Base-by-base conservation (phyloP, 1,140 invertebrate species). In the Rhizoglyphus robini region DNA sequence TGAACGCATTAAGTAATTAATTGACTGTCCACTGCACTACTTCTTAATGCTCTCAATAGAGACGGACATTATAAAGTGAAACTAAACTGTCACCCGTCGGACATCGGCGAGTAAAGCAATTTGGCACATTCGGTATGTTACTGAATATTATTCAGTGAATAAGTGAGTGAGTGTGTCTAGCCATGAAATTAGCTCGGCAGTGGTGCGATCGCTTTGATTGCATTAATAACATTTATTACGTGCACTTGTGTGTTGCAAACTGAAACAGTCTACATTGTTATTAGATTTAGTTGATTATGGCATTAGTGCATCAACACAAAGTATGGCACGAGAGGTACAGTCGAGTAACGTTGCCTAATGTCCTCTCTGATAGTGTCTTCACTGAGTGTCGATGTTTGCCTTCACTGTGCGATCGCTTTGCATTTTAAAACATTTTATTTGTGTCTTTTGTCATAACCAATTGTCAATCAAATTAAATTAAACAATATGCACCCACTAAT, bases 381-480 rank as follows among this genome's bases (percentile, higher is more conserved):
- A n/a, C n/a, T n/a, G n/a, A n/a, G n/a, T n/a, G n/a, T n/a, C n/a
- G n/a, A 15, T 46, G 41, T 23, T 46, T 46, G 41, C 41, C 41
- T 46, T 46, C 41, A 15, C 41, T 46, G 15, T 46, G 15, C 41
- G 15, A 15, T 23, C 23, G 41, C 41, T 41, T 41, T 23, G 31
- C 51, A 54, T 54, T 54, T 54, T 54, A 54, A 54, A 54, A 54
- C 51, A 8, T 54, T 54, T 54, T 54, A 54, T 54, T 54, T 54
- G 51, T 54, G 51, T 23, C 51, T 54, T 46, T 54, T 5, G 51
- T 23, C 8, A 54, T 54, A 54, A 54, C 23, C 8, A 54, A 54
- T 54, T 54, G 51, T 54, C 51, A 54, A 54, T n/a, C n/a, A n/a
- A n/a, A n/a, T n/a, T n/a, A n/a, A n/a, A n/a, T 54, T 54, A 54